A percentile compares a stretch with the other conserved stretches of the same genome.
Conservation (phyloP, 35 echinoderm and acorn worm species). For the Ptychodera flava region DNA sequence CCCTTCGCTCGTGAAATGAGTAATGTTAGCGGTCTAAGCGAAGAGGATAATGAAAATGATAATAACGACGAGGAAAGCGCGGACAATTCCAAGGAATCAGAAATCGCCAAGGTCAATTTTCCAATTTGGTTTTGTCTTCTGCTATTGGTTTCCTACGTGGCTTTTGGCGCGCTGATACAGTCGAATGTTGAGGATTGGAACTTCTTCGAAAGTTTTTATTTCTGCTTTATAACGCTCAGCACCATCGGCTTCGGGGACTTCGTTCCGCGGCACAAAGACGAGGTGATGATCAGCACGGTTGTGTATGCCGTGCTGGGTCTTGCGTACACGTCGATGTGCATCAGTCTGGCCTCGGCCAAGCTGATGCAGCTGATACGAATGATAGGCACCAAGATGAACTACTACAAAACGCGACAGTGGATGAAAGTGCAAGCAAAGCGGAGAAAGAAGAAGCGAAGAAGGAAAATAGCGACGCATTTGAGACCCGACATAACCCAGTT, state of each 20-base stretch:
- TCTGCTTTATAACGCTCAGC: slow-evolving; percentile 9
- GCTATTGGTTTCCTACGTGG: not conserved
- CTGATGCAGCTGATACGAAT: not conserved
- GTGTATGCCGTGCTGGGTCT: not conserved
- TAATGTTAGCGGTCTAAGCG: not conserved
- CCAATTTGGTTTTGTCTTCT: not conserved
- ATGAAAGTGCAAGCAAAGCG: not conserved
- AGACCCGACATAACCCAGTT: not conserved
- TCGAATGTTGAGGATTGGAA: slow-evolving; percentile 4
- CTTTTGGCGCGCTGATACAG: not conserved
- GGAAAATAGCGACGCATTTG: not conserved
- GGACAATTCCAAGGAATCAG: not conserved
- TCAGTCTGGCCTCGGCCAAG: not conserved
- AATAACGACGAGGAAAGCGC: not conserved
- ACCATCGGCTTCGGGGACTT: slow-evolving; percentile 24
- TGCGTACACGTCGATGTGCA: not conserved
- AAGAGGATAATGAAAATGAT: not conserved
- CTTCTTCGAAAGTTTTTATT: slow-evolving; percentile 10
- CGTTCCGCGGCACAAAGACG: not conserved
- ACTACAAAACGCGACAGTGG: not conserved
- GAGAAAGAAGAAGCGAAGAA: not conserved
- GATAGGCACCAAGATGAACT: not conserved
- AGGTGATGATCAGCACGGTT: not conserved
- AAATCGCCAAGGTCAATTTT: not conserved
- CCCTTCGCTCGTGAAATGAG: not conserved